Base-by-base conservation (phyloP, 2,797 vertebrate genomes). In the Harpagifer antarcticus region DNA sequence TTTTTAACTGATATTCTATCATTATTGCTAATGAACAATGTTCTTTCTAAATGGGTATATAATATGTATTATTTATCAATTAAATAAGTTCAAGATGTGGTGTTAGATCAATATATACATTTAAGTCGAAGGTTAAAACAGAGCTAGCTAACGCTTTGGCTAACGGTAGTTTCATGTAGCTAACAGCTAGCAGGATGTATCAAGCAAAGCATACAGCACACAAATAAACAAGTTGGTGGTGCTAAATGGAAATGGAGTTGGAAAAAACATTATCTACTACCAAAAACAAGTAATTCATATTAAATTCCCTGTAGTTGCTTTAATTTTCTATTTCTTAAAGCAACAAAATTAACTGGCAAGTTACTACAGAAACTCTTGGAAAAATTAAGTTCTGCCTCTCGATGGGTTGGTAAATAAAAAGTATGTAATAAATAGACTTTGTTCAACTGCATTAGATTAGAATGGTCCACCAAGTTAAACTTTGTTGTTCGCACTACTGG, bases 401-500 rank as follows among this genome's bases (percentile, higher is more conserved):
- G 15, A 53, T 19, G 69, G 27, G 33, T 49, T 16, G 33, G 5
- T 37, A 12, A 53, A 58, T 58, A 50, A 48, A 72, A 49, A 56
- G 31, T 67, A 69, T 74, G 52, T 67, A 23, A 52, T 74, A 68
- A 16, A 55, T 52, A 40, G 56, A 71, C 62, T 58, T 23, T 49
- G 16, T 27, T 75, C 27, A 65, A 65, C 31, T 53, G 27, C 27
- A 31, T 20, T 59, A n/a, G n/a, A 42, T 44, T 44, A 74, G 44
- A 71, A 49, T 20, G 9, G 62, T 23, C 67, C 31, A 57, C 55
- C 59, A 59, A 63, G 17, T 17, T 42, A 37, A 58, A 67, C 27
- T 48, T 66, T 52, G 56, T 72, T 74, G 54, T 81, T 79, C 66
- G 59, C 45, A 40, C 44, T 47, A 27, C 14, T 40, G 62, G 31